Evolutionary conservation across 2,797 vertebrate genomes (phyloP).

Genomic region (Echiichthys vipera): DNA sequence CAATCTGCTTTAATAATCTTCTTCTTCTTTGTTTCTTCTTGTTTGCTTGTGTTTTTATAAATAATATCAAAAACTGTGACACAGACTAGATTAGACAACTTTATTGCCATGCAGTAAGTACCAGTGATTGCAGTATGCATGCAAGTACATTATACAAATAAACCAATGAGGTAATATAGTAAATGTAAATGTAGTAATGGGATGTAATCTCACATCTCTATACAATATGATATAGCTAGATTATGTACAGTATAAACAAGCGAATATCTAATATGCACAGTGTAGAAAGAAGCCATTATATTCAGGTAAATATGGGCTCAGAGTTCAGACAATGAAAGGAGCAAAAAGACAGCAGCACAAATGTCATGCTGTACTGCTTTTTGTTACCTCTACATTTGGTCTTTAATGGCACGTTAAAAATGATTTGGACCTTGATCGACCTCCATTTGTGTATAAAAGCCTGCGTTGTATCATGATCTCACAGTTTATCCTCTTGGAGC

Average conservation of each 20-base stretch:
- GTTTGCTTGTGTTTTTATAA: neutral
- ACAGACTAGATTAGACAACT: neutral
- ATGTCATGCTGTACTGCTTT: neutral
- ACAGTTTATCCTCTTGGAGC: conserved; percentile 3
- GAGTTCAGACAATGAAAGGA: neutral
- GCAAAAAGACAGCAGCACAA: neutral
- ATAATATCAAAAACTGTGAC: too few species aligned
- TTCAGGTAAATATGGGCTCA: neutral
- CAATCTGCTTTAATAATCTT: neutral
- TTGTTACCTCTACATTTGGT: neutral
- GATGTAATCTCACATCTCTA: neutral
- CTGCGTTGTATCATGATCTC: conserved; percentile 22
- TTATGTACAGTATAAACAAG: neutral
- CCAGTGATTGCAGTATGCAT: neutral
- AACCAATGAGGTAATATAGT: neutral
- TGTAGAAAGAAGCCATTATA: neutral
- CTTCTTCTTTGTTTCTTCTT: neutral
- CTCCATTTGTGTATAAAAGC: neutral
- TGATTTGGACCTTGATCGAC: neutral
- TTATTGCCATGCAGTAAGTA: neutral
- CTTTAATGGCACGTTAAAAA: conserved; percentile 8
- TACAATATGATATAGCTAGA: neutral
- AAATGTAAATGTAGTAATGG: too few species aligned
- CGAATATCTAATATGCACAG: neutral
- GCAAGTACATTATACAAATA: too few species aligned